Percentiles rank a stretch among this genome's conserved stretches.
These are phyloP conservation scores for Popillia japonica DNA, from an alignment of 1,140 invertebrate species.

Conservation along the genomic window DNA sequence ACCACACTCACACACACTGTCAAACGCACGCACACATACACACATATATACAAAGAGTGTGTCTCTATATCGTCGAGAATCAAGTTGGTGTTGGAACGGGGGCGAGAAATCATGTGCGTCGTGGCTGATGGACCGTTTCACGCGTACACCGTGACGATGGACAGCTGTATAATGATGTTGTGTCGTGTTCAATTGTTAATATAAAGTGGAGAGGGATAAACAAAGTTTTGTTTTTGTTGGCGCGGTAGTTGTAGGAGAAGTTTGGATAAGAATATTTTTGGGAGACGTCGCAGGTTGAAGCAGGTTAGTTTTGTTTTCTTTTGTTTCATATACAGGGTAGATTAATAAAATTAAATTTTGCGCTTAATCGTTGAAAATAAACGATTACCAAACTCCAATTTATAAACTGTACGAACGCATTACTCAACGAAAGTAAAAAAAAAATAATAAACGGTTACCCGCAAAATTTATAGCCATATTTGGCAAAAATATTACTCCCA, in stretches of 20 bases:
- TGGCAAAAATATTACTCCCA: neutral
- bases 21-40: no score
- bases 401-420: no score
- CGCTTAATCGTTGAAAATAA: neutral
- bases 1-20: no score
- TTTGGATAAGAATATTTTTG: no score
- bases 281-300: no score
- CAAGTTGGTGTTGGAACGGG: neutral
- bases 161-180: neutral
- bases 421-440: neutral
- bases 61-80: no score
- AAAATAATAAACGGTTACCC: neutral
- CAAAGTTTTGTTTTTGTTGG: no score
- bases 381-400: no score
- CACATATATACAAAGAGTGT: no score
- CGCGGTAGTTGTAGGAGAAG: no score
- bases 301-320: neutral
- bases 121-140: neutral
- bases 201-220: no score
- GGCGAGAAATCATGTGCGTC: neutral
- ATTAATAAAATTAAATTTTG: neutral
- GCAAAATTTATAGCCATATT: neutral
- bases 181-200: neutral
- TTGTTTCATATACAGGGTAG: neutral
- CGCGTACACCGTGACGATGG: neutral